Percentiles rank a stretch among this genome's conserved stretches.
phyloP scores from a whole-genome alignment of 1,140 invertebrate species.

The Eulimnadia texana region DNA sequence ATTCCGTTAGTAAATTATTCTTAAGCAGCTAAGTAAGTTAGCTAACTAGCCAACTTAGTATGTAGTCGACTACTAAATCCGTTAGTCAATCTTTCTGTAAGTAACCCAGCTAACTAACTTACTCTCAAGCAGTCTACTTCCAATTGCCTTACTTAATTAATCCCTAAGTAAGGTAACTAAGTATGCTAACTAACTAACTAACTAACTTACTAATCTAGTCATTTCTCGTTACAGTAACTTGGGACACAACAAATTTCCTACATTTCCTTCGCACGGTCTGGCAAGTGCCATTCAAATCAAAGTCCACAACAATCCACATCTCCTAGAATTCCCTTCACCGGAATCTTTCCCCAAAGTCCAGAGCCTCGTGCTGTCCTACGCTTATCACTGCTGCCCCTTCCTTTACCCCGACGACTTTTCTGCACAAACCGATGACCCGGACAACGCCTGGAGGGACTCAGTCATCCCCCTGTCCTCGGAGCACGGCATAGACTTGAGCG shows the following conservation, averaged over 20 bases:
- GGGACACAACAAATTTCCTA: conserved; percentile 75
- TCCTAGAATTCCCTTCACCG: conserved; percentile 72
- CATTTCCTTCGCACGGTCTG: conserved; percentile 64
- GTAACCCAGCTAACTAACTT: too few relatives aligned
- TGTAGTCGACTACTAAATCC: too few relatives aligned
- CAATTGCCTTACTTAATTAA: too few relatives aligned
- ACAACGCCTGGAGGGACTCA: conserved; percentile 37
- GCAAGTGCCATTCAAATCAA: conserved; percentile 67
- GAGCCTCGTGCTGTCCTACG: conserved; percentile 64
- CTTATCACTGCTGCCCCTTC: conserved; percentile 93
- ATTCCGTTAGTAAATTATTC: too few relatives aligned
- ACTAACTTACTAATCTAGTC: too few relatives aligned
- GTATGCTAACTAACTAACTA: too few relatives aligned
- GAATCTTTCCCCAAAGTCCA: conserved; percentile 71
- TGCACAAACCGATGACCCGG: conserved; percentile 11
- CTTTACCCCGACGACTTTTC: conserved; percentile 38
- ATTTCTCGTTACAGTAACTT: conserved; percentile 52
- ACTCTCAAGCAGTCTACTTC: too few relatives aligned
- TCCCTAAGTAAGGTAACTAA: too few relatives aligned
- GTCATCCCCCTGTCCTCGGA: conserved; percentile 52
- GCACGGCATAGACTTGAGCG: conserved; percentile 49
- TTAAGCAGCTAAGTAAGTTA: too few relatives aligned
- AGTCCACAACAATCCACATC: conserved; percentile 77
- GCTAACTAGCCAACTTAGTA: too few relatives aligned
- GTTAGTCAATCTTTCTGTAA: too few relatives aligned